Conservation (phyloP, 2,888 invertebrate species). For the Argyra leucocephala region DNA sequence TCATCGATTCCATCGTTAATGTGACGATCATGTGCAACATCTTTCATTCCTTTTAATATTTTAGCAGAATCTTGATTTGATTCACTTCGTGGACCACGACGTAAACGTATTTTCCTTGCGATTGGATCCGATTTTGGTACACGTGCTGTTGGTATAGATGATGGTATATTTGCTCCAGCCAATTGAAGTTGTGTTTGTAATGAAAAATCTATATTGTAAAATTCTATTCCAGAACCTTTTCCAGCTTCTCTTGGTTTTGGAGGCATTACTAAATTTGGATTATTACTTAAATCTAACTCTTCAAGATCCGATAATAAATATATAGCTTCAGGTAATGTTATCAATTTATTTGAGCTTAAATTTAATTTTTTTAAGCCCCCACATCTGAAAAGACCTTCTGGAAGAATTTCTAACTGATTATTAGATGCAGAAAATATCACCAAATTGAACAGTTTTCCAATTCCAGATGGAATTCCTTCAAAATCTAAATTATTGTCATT, state of each 20-base stretch:
- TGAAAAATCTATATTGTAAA: constrained; percentile 98
- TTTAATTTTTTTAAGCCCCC: constrained; percentile 87
- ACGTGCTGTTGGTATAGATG: constrained; percentile 52
- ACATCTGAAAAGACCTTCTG: constrained; percentile 94
- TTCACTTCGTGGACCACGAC: constrained; percentile 69
- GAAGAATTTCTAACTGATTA: constrained; percentile 94
- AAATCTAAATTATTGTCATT: constrained; percentile 93
- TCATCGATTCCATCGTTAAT: constrained; percentile 23
- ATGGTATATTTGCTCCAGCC: constrained; percentile 79
- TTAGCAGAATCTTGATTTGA: constrained; percentile 81
- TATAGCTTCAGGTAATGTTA: constrained; percentile 94
- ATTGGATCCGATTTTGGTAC: constrained; percentile 75
- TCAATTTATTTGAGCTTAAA: constrained; percentile 83
- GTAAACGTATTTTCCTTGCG: constrained; percentile 81
- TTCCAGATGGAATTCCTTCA: constrained; percentile 95
- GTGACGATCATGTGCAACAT: constrained; percentile 62
- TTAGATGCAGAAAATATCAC: constrained; percentile 95
- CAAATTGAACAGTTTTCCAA: constrained; percentile 86
- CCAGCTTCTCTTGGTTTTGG: constrained; percentile 81
- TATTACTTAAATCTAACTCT: constrained; percentile 81
- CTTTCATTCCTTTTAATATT: constrained; percentile 70
- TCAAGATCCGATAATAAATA: constrained; percentile 86
- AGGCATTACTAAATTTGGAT: constrained; percentile 94
- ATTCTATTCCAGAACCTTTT: constrained; percentile 73
- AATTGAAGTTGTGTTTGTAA: constrained; percentile 85